These are phyloP conservation scores for Lordiphosa stackelbergi DNA, from an alignment of 1,140 invertebrate genomes.

Conservation along the genomic window DNA sequence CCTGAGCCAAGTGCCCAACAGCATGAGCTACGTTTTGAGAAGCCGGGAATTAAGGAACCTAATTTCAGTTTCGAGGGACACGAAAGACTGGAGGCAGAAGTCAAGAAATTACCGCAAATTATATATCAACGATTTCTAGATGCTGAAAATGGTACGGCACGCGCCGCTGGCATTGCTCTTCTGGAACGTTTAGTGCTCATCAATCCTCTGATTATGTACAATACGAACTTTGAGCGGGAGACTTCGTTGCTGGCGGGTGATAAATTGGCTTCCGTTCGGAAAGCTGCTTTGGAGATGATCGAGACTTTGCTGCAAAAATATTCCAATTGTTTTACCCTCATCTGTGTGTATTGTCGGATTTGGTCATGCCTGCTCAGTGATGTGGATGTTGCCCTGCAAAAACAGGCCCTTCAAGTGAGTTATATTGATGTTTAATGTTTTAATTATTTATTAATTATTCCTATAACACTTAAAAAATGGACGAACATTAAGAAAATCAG, in stretches of 20 bases:
- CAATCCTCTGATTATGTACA: conserved; percentile 67
- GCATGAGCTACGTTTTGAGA: conserved; percentile 51
- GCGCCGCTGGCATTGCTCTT: conserved; percentile 57
- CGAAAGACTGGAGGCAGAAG: conserved; percentile 44
- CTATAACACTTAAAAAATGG: too few relatives aligned
- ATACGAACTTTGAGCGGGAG: conserved; percentile 65
- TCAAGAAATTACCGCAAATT: conserved; percentile 48
- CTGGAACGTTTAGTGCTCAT: conserved; percentile 58
- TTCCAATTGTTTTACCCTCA: conserved; percentile 57
- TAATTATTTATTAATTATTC: too few relatives aligned
- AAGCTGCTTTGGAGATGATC: conserved; percentile 47
- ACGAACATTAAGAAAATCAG: too few relatives aligned
- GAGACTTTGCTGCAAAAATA: conserved; percentile 56
- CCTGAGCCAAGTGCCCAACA: conserved; percentile 27
- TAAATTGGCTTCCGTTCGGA: conserved; percentile 55
- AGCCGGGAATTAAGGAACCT: conserved; percentile 37
- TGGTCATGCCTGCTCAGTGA: conserved; percentile 61
- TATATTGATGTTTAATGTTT: background rate
- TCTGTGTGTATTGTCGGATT: conserved; percentile 67
- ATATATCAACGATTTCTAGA: conserved; percentile 57
- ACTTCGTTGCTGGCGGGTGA: conserved; percentile 49
- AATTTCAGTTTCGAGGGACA: conserved; percentile 62
- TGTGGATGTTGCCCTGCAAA: conserved; percentile 55
- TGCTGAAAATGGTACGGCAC: conserved; percentile 47
- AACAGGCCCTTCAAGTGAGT: conserved; percentile 53